Evolutionary conservation across 2,113 vertebrate species (phyloP).

Genomic region (Zeus faber): DNA sequence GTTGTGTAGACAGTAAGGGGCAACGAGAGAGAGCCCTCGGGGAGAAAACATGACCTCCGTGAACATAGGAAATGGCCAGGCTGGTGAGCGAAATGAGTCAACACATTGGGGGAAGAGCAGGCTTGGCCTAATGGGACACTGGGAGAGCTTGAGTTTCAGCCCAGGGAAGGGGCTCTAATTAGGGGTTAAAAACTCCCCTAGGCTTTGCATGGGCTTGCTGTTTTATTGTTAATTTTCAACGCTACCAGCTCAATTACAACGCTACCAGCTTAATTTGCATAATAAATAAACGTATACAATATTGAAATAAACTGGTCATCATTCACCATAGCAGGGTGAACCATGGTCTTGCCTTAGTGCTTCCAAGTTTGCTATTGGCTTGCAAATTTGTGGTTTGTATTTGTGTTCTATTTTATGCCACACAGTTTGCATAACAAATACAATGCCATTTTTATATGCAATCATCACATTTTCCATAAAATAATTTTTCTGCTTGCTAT

Average conservation of each 20-base stretch:
- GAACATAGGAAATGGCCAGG: conserved; percentile 87
- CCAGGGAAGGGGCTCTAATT: conserved; percentile 87
- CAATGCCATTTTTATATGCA: no score
- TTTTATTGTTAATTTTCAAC: conserved; percentile 77
- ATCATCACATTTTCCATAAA: no score
- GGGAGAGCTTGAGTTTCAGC: conserved; percentile 86
- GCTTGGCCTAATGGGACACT: conserved; percentile 82
- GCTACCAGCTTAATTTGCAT: no score
- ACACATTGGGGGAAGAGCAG: conserved; percentile 81
- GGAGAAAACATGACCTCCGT: conserved; percentile 83
- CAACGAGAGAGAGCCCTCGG: conserved; percentile 69
- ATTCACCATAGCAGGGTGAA: conserved; percentile 36
- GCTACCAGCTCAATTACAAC: conserved; percentile 68
- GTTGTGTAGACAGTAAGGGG: conserved; percentile 29
- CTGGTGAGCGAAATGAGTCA: conserved; percentile 92
- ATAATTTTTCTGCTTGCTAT: no score
- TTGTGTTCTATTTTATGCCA: no score
- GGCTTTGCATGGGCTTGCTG: conserved; percentile 80
- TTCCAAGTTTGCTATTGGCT: no score
- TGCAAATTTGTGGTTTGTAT: no score
- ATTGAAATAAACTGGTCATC: conserved; percentile 50
- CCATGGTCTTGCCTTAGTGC: no score
- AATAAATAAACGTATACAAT: conserved; percentile 67
- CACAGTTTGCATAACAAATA: no score
- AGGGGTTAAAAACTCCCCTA: conserved; percentile 94